Base-by-base conservation (phyloP, 1,140 invertebrate genomes). In the Aphaenogaster rudis region DNA sequence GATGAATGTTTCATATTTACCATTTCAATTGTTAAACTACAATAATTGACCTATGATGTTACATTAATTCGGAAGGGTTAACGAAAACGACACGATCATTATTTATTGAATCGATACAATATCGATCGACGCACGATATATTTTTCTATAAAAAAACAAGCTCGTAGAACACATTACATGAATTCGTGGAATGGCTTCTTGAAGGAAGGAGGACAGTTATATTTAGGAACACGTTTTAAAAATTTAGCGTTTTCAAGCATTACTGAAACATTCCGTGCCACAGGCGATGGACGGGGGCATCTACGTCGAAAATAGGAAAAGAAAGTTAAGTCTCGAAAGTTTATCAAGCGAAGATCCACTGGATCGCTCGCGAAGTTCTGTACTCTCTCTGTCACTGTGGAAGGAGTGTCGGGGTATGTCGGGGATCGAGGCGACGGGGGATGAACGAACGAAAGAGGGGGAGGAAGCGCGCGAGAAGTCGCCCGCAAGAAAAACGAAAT, bases 401-500 rank as follows among this genome's bases (percentile, higher is more conserved):
- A 13, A 45, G 45, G 11, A 69, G 77, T 17, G 21, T 39, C 15
- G 42, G 45, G 50, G 77, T 52, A 67, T 89, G 85, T 87, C 66
- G 42, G 17, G 28, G n/a, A 74, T 36, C 50, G 50, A 33, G 45
- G 36, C 45, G 74, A 57, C 11, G 61, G 21, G 61, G 21, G 66
- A 59, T 21, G 54, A 36, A 54, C 13, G 42, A 33, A 15, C 17
- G 33, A 66, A 57, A 42, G 39, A 39, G 13, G 33, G 36, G 54
- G 48, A 13, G 36, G 15, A 69, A 21, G n/a, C n/a, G 54, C 54
- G 48, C 48, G 50, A 87, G 42, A 81, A 81, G 81, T 82, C 36
- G 48, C 3, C 45, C 36, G 52, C 36, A 42, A 80, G 72, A 84
- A 87, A 89, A 91, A 88, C 78, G 81, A 86, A 91, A 86, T 86